Base-by-base conservation (phyloP, 2,113 vertebrate species). In the Propithecus coquereli region DNA sequence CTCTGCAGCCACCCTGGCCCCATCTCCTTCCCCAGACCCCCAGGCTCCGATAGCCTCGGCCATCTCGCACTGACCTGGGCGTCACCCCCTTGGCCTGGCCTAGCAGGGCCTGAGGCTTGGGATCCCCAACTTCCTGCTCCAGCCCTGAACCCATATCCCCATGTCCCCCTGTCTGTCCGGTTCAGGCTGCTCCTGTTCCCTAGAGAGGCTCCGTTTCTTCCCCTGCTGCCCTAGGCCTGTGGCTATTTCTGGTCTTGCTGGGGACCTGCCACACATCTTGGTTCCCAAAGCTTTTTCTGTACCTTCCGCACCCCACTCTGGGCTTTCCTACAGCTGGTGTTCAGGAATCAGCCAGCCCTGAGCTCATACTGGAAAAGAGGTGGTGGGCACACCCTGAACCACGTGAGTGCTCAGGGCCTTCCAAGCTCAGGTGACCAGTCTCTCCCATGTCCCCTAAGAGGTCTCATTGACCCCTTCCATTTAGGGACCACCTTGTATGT, bases 281-380 rank as follows among this genome's bases (percentile, higher is more conserved):
- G 45, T 59, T 90, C 16, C 76, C 37, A 13, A 25, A 90, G 81
- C 50, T 50, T 94, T 43, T 57, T 37, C 11, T 3, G 0, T 3
- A 0, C 8, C 8, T 17, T 71, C 13, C 1, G 18, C 0, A 27
- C 22, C 40, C n/a, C 2, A 4, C 65, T 65, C 18, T 74, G 68
- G 47, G n/a, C 70, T 82, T 45, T 37, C 5, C 25, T 52, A 6
- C 27, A 68, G 82, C 20, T 54, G 13, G 54, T 68, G 22, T 54
- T 79, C 8, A 6, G 71, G 57, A 34, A 22, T 34, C 66, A 83
- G 12, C 74, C 18, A 17, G 16, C 1, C 68, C 30, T 61, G 18
- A 20, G 74, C 68, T 70, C n/a, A 9, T 2, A 4, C n/a, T 0
- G 87, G 47, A 79, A 70, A 40, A 84, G 54, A 43, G 23, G 34